These are phyloP conservation scores for Aphelenchoides bicaudatus DNA, from an alignment of 2,888 invertebrate genomes.

Conservation along the genomic window DNA sequence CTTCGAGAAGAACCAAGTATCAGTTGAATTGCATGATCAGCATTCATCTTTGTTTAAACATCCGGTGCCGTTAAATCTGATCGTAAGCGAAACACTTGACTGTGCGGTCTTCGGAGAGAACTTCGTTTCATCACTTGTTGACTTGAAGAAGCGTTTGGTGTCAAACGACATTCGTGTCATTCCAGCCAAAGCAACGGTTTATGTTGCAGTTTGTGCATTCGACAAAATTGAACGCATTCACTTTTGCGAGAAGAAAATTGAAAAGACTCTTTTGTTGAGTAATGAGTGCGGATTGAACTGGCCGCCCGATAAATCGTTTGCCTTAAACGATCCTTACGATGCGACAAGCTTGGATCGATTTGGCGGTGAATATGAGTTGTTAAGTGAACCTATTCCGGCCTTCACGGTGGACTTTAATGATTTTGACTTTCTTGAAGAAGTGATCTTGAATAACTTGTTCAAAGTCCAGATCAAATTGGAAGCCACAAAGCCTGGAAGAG, in stretches of 20 bases:
- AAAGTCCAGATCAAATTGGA: background rate
- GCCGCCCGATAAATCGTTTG: background rate
- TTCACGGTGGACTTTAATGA: conserved; percentile 13
- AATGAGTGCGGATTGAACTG: background rate
- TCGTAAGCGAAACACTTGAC: conserved; percentile 22
- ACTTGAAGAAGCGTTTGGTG: conserved; percentile 15
- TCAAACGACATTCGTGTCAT: background rate
- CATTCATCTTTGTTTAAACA: background rate
- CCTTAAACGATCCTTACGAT: conserved; percentile 15
- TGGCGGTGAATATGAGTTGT: background rate
- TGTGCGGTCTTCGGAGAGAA: conserved; percentile 23
- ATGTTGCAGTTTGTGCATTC: background rate
- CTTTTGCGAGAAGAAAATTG: background rate
- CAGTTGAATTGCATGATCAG: background rate
- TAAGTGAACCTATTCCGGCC: background rate
- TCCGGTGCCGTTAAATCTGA: background rate
- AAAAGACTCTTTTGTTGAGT: background rate
- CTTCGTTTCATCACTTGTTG: conserved; percentile 7
- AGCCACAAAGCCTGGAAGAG: background rate
- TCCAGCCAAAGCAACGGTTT: conserved; percentile 7
- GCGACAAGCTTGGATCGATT: conserved; percentile 4
- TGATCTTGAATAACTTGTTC: background rate
- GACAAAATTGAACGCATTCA: background rate
- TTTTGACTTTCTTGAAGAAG: background rate
- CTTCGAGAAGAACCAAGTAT: background rate